Evolutionary conservation across 2,888 invertebrate species (phyloP), one percentile per base, ranked within the genome.

Genomic region (Diabrotica balteata): DNA sequence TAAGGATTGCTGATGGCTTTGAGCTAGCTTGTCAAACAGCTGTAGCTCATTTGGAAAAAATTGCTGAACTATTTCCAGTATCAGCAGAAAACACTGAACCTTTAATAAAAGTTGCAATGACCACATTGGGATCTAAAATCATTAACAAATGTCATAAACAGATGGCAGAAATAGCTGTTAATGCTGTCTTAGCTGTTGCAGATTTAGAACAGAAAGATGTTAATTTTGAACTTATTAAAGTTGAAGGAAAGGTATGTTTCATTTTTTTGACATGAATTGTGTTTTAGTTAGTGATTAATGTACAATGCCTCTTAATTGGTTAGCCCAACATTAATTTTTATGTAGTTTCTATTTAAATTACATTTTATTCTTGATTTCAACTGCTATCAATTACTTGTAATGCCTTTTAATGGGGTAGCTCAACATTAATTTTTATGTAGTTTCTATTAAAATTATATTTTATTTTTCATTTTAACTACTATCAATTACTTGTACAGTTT

Each of bases 141-240:
- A 93, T 99, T 17, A 99, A 98, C 81, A 96, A 97, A 82, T 97
- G 97, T 79, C 96, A 98, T 81, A 88, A 94, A 59, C 93, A 97
- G 85, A 97, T 99, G 95, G 99, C 99, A 8, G 96, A 98, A 85
- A 99, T 99, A 83, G 98, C 98, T 68, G 99, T 99, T 0, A 80
- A 98, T 87, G 98, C 98, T 4, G 95, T 99, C 0, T 87, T 99
- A 75, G 91, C 97, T 54, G 99, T 99, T 7, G 98, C 98, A 7
- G 96, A 99, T 84, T 86, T 98, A 75, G 93, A 93, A 78, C 92
- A 93, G 73, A 90, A 92, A 67, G 99, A 99, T 85, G 98, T 99
- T 0, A 98, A 99, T 86, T 99, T 99, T 85, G 99, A 99, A 85
- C 87, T 99, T 77, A 99, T 99, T 83, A 99, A 99, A 85, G 93